Conservation (phyloP, 2,888 invertebrate species). For the Ormyrus rosae region DNA sequence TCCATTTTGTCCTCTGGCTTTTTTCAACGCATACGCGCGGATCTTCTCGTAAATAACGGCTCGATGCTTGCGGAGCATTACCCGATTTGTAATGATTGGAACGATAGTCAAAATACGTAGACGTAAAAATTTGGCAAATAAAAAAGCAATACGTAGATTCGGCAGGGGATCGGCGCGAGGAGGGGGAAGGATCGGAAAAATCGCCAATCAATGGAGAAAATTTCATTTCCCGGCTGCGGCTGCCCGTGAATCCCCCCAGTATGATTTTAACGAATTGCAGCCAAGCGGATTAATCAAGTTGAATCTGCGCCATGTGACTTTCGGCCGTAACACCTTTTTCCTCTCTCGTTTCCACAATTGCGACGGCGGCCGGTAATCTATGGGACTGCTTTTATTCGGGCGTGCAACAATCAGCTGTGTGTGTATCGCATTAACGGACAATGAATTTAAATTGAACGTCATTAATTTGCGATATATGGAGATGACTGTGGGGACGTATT, state of each 20-base stretch:
- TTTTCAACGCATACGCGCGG: background rate
- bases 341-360: too few species aligned
- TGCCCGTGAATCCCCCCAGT: too few species aligned
- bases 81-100: constrained; percentile 38
- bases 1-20: constrained; percentile 1
- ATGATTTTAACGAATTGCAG: background rate
- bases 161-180: too few species aligned
- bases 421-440: constrained; percentile 49
- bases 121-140: too few species aligned
- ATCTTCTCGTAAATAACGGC: constrained; percentile 12
- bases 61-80: background rate
- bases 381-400: background rate
- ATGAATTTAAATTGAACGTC: constrained; percentile 49
- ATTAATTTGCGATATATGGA: constrained; percentile 30
- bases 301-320: constrained; percentile 30
- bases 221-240: too few species aligned
- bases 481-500: background rate
- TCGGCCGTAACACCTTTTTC: background rate
- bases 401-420: constrained; percentile 33
- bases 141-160: too few species aligned
- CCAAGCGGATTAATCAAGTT: constrained; percentile 46
- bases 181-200: too few species aligned
- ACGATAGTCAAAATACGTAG: background rate
- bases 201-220: too few species aligned
- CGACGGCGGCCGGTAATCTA: background rate